Evolutionary conservation across 2,888 invertebrate species (phyloP).

Genomic region (Agonopterix arenella): DNA sequence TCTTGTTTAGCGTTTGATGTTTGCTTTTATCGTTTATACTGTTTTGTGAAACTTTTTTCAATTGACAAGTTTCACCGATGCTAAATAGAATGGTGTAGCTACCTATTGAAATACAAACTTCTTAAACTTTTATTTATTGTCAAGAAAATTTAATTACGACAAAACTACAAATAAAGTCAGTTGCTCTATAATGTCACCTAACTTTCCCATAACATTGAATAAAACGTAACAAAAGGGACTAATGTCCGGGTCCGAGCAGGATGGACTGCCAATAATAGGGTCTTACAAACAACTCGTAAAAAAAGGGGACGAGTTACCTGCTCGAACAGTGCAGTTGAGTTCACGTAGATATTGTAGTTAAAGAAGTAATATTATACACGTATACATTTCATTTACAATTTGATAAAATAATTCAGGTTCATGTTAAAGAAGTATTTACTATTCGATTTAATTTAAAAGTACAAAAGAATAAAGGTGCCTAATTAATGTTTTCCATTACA

Average conservation of each 20-base stretch:
- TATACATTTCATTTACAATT: too few relatives aligned
- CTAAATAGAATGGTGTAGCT: neutral
- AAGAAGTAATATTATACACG: too few relatives aligned
- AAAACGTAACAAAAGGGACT: slow-evolving; percentile 17
- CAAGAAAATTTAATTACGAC: too few relatives aligned
- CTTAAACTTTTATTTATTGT: too few relatives aligned
- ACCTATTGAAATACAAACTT: too few relatives aligned
- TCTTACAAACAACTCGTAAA: slow-evolving; percentile 44
- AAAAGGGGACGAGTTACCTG: slow-evolving; percentile 68
- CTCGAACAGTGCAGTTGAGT: slow-evolving; percentile 15
- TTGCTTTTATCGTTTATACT: slow-evolving; percentile 35
- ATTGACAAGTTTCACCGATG: slow-evolving; percentile 37
- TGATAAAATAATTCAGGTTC: too few relatives aligned
- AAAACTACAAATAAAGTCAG: too few relatives aligned
- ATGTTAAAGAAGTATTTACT: too few relatives aligned
- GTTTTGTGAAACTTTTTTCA: slow-evolving; percentile 32
- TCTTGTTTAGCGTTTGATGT: slow-evolving; percentile 47
- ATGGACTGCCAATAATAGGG: slow-evolving; percentile 35
- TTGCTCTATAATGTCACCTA: neutral
- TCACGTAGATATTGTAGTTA: too few relatives aligned
- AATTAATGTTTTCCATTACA: slow-evolving; percentile 35
- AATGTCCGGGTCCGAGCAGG: slow-evolving; percentile 24
- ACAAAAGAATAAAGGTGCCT: too few relatives aligned
- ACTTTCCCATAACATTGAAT: slow-evolving; percentile 16
- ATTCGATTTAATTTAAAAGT: too few relatives aligned